Evolutionary conservation across 2,888 invertebrate genomes (phyloP).

Genomic region (Aphodius granarius): DNA sequence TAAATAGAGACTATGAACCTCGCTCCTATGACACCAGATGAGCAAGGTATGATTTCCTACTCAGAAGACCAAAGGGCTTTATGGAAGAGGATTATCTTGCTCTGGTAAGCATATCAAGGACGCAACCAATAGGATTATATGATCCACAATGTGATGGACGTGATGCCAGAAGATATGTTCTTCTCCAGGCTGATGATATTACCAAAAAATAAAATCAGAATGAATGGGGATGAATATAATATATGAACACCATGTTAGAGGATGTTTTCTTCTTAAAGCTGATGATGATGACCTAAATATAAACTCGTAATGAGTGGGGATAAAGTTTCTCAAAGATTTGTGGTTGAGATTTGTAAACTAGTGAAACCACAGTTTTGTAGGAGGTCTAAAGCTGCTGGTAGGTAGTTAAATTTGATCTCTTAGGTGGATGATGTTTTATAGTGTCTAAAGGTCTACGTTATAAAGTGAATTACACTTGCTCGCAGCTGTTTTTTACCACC

Average conservation of each 20-base stretch:
- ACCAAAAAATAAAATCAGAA: not conserved
- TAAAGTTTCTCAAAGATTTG: not conserved
- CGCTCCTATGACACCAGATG: too few relatives aligned
- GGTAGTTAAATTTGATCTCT: conserved; percentile 19
- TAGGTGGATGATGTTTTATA: conserved; percentile 1
- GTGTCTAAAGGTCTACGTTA: not conserved
- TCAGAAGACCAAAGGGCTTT: too few relatives aligned
- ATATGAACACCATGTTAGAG: not conserved
- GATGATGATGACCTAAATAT: not conserved
- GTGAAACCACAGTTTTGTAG: not conserved
- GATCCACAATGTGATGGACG: too few relatives aligned
- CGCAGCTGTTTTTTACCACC: too few relatives aligned
- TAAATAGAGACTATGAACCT: too few relatives aligned
- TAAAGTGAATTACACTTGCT: too few relatives aligned
- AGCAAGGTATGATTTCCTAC: too few relatives aligned
- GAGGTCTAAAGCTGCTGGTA: not conserved
- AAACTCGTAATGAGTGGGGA: not conserved
- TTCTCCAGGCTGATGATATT: not conserved
- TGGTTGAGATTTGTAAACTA: not conserved
- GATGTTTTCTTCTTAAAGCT: not conserved
- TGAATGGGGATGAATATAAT: not conserved
- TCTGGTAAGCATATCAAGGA: too few relatives aligned
- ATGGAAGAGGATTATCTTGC: too few relatives aligned
- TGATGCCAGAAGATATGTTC: not conserved
- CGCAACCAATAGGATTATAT: too few relatives aligned